These are phyloP conservation scores for Ceratina australensis DNA, from an alignment of 1,140 invertebrate genomes.

Conservation along the genomic window DNA sequence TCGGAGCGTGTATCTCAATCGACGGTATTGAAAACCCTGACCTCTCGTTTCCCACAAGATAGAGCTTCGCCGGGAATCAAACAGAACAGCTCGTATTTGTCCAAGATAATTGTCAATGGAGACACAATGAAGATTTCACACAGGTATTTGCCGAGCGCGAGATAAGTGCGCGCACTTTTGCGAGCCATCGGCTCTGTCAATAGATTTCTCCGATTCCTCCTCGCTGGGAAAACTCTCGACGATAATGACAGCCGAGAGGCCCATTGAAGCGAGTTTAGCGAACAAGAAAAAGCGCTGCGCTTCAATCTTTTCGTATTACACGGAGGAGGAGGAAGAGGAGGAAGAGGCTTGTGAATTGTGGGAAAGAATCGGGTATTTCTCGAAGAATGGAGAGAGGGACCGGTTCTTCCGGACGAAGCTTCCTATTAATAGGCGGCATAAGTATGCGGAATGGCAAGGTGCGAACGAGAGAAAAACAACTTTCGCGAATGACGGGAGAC, in stretches of 20 bases:
- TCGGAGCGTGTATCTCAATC: too few relatives aligned
- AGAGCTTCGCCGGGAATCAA: background rate
- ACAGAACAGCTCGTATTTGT: background rate
- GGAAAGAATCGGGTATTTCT: background rate
- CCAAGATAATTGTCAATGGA: background rate
- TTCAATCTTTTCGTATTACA: too few relatives aligned
- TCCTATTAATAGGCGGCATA: constrained; percentile 58
- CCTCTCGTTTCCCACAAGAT: too few relatives aligned
- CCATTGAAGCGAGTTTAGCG: too few relatives aligned
- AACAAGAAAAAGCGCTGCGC: too few relatives aligned
- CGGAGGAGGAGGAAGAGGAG: too few relatives aligned
- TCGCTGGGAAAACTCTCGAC: background rate
- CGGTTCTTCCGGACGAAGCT: constrained; percentile 51
- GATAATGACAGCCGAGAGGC: too few relatives aligned
- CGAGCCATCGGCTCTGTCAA: background rate
- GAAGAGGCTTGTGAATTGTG: background rate
- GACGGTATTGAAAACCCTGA: background rate
- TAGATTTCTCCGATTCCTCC: too few relatives aligned
- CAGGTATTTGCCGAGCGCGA: background rate
- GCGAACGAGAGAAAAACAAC: constrained; percentile 23
- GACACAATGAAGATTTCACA: background rate
- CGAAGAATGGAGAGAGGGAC: constrained; percentile 6
- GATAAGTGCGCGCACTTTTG: background rate
- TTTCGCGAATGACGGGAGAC: constrained; percentile 35
- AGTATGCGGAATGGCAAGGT: constrained; percentile 41